Percentiles rank a stretch among this genome's conserved stretches.
Conservation (phyloP, 2,888 invertebrate genomes). For the Cerceris rybyensis region DNA sequence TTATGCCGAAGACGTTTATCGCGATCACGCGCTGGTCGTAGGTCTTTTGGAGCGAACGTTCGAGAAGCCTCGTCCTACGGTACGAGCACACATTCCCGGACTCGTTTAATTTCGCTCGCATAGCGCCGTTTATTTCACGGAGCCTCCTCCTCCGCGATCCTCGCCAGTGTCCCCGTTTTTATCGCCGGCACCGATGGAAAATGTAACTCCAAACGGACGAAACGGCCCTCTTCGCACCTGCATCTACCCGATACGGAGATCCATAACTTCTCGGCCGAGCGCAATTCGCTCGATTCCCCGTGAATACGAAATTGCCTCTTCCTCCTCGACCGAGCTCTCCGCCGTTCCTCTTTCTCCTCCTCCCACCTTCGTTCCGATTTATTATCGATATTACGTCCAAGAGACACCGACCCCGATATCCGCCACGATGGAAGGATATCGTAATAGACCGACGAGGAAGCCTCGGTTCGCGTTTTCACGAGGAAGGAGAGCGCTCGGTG, state of each 20-base stretch:
- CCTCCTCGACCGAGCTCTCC: constrained; percentile 32
- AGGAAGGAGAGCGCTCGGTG: background rate
- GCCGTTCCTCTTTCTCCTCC: background rate
- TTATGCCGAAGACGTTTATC: constrained; percentile 60
- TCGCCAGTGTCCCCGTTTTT: constrained; percentile 11
- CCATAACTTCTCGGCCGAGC: constrained; percentile 63
- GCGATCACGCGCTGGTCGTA: constrained; percentile 58
- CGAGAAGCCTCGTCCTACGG: constrained; percentile 41
- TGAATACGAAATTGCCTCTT: constrained; percentile 67
- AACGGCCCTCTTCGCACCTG: constrained; percentile 60
- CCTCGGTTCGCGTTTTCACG: background rate
- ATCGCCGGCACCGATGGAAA: constrained; percentile 49
- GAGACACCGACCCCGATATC: constrained; percentile 13
- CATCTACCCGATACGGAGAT: constrained; percentile 60
- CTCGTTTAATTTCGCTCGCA: constrained; percentile 65
- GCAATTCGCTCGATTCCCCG: constrained; percentile 65
- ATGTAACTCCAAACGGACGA: constrained; percentile 47
- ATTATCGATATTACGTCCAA: constrained; percentile 53
- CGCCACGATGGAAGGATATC: background rate
- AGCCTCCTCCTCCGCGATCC: constrained; percentile 29
- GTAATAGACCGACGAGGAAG: background rate
- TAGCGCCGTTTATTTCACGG: constrained; percentile 57
- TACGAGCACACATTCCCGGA: constrained; percentile 53
- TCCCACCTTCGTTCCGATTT: constrained; percentile 21
- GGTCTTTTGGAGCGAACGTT: constrained; percentile 53